Conservation (phyloP, 2,797 vertebrate genomes). For the Phataginus tricuspis region DNA sequence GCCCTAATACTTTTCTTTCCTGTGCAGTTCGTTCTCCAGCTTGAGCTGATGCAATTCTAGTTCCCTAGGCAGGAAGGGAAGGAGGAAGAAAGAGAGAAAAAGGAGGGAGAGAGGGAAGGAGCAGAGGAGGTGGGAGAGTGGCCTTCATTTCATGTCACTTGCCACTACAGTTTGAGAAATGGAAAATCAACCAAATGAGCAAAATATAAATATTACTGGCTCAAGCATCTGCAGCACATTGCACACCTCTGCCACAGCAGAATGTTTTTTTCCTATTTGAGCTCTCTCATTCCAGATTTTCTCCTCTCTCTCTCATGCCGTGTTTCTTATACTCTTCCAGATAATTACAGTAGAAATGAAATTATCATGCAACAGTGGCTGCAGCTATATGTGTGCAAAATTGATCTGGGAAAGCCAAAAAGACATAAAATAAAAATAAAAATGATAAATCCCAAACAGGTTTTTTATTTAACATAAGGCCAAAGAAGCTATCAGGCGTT, state of each 20-base stretch:
- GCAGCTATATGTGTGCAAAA: conserved; percentile 81
- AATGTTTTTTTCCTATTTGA: conserved; percentile 41
- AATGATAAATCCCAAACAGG: conserved; percentile 83
- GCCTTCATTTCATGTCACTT: conserved; percentile 83
- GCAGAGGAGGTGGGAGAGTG: background rate
- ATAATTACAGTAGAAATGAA: conserved; percentile 82
- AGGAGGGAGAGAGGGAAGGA: too few species aligned
- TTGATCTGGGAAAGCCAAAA: conserved; percentile 82
- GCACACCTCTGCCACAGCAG: conserved; percentile 4
- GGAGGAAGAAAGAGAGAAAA: background rate
- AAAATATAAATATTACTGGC: conserved; percentile 80
- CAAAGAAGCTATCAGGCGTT: conserved; percentile 89
- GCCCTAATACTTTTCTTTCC: background rate
- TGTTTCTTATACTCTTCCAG: conserved; percentile 52
- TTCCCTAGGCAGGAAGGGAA: conserved; percentile 36
- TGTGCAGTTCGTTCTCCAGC: background rate
- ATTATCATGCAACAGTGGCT: conserved; percentile 77
- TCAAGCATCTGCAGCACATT: conserved; percentile 77
- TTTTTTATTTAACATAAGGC: conserved; percentile 87
- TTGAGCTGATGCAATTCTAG: background rate
- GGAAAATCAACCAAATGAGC: conserved; percentile 83
- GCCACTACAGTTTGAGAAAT: conserved; percentile 81
- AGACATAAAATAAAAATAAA: conserved; percentile 85
- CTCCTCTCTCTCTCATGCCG: background rate
- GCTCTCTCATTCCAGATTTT: background rate